Base-by-base conservation (phyloP, 2,797 vertebrate species). In the Hafferia zeledoni region DNA sequence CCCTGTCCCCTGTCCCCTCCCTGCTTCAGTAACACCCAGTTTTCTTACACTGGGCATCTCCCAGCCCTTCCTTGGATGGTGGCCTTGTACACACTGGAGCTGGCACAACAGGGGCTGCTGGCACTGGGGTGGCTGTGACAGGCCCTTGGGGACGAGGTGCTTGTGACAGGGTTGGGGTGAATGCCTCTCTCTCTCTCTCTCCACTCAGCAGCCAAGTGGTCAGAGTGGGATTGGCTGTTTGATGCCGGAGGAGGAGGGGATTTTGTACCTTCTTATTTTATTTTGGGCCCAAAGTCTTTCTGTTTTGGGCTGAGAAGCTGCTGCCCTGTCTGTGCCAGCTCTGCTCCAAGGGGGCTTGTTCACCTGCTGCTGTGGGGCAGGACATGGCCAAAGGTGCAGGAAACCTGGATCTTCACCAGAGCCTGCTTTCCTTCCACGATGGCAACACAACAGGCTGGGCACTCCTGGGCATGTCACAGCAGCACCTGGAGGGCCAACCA, bases 361-460 rank as follows among this genome's bases (percentile, higher is more conserved):
- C 35, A 17, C n/a, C 55, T 77, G 43, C 71, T 57, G 61, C 75
- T 13, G 4, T 35, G 56, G 64, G 55, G 53, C 61, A 60, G 59
- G 46, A 25, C 59, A 60, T 0, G 2, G 37, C 60, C 47, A 46
- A 28, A 25, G 52, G 39, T 65, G 49, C 37, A 52, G 86, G 72
- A 74, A 67, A 50, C 14, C 19, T 35, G 55, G 39, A 74, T 31
- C 31, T 67, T 56, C 69, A 13, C 31, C 55, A 64, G 44, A 41
- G 13, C 52, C 37, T 50, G 44, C 68, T 86, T 44, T 71, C 23
- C 52, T 60, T 28, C 53, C 25, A 8, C 0, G 1, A 5, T 52
- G 41, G 27, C 20, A 16, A 9, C 0, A 3, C 1, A 4, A 46
- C 47, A 18, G 47, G 18, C 30, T 19, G n/a, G 37, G 8, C 27